phyloP scores from a whole-genome alignment of 2,113 vertebrate genomes.

The Glaucidium brasilianum region DNA sequence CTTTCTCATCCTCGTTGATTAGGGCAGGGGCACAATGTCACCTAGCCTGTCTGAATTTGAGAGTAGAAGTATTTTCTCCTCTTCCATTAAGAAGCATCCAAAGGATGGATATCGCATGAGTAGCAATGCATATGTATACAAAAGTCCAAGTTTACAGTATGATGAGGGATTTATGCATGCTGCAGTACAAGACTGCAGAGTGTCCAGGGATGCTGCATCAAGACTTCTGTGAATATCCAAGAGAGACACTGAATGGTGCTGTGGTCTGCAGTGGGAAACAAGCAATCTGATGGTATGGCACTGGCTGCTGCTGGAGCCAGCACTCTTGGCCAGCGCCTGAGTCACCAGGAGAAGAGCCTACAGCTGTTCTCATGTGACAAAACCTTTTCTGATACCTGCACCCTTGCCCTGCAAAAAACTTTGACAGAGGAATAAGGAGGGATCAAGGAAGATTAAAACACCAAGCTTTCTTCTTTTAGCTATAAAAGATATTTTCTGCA shows the following conservation, averaged over 20 bases:
- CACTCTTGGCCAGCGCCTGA: accelerated
- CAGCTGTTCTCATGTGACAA: neutral
- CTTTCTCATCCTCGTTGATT: neutral
- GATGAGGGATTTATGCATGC: accelerated
- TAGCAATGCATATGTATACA: neutral
- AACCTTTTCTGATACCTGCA: neutral
- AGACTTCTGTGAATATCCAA: neutral
- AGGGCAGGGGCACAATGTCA: neutral
- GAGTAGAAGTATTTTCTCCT: neutral
- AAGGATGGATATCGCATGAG: neutral
- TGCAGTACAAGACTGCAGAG: neutral
- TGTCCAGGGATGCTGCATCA: neutral
- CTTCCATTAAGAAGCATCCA: neutral
- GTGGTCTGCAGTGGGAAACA: neutral
- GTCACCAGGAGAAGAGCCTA: neutral
- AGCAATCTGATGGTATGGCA: neutral
- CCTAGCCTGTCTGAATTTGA: neutral
- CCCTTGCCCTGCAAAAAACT: neutral
- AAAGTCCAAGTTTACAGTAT: accelerated
- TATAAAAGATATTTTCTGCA: neutral
- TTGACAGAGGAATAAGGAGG: neutral
- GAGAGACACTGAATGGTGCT: neutral
- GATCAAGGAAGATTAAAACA: neutral
- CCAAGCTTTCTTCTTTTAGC: neutral
- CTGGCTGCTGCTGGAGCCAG: neutral